Base-by-base conservation (phyloP, 2,113 vertebrate genomes). In the Amphiprion ocellaris region DNA sequence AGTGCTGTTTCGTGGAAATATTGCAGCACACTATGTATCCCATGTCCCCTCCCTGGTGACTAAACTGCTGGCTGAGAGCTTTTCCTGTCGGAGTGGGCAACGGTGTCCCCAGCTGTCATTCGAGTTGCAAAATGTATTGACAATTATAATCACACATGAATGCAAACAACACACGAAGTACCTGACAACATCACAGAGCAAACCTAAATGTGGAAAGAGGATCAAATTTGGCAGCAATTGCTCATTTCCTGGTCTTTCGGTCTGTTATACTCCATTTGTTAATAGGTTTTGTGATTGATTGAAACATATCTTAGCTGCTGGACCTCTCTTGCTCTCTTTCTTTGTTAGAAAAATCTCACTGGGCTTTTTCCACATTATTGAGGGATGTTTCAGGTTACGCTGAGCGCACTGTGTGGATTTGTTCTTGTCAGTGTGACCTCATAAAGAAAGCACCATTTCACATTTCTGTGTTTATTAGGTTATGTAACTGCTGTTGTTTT, bases 361-460 rank as follows among this genome's bases (percentile, higher is more conserved):
- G 6, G 73, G 59, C 24, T 37, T 77, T 78, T 71, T 81, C 46
- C 39, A 64, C 64, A 67, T 84, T 62, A 80, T 47, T 59, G 58
- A 62, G 46, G 47, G 74, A 54, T 74, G 81, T 77, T 88, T 88
- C 76, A 69, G 56, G 74, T 87, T 89, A 73, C 68, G 14, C 23
- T 28, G 47, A 66, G 79, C 53, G 54, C 66, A 74, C 52, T 77
- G 69, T 67, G 68, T 19, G 21, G 73, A 91, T 90, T 86, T 83
- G 65, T 69, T 79, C 19, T 63, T 59, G 85, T 88, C 87, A 85
- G 69, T 19, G 75, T 92, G 90, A 92, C 62, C 88, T 92, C 82
- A 87, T 86, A 86, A 82, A 82, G 73, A 90, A 86, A 91, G 84
- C 87, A 85, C 46, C 52, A 75, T 83, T 86, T 86, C 65, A 77